phyloP scores from a whole-genome alignment of 2,888 invertebrate genomes.

The Harmothoe impar region DNA sequence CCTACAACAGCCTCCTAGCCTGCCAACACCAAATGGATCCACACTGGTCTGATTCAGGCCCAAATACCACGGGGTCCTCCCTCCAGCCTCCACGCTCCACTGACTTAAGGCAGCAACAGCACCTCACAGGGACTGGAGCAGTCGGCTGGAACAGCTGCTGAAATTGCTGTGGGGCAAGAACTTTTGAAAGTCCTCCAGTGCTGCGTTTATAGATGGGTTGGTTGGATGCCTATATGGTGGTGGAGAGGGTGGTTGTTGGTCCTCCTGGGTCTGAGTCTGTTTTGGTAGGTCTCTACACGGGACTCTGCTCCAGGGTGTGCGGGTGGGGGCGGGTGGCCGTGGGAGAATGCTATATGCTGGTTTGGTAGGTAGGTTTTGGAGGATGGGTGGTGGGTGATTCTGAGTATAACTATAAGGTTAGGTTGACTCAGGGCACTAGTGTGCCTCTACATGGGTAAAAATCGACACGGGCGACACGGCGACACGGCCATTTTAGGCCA shows the following conservation, averaged over 20 bases:
- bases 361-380: background rate
- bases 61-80: too few species aligned
- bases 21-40: too few species aligned
- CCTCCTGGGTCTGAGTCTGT: background rate
- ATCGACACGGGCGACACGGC: too few species aligned
- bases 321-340: background rate
- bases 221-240: background rate
- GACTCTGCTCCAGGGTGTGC: background rate
- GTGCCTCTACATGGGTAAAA: too few species aligned
- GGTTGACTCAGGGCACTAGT: background rate
- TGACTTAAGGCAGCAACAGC: too few species aligned
- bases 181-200: background rate
- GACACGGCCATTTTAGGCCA: too few species aligned
- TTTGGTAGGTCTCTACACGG: background rate
- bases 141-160: too few species aligned
- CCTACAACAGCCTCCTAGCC: too few species aligned
- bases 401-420: background rate
- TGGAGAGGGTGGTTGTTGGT: background rate
- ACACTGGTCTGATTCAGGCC: too few species aligned
- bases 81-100: too few species aligned
- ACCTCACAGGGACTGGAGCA: too few species aligned
- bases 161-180: too few species aligned
- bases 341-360: constrained; percentile 17
- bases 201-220: background rate
- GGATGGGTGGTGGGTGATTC: background rate